Base-by-base conservation (phyloP, 1,140 invertebrate species). In the Stegodyphus mimosarum region DNA sequence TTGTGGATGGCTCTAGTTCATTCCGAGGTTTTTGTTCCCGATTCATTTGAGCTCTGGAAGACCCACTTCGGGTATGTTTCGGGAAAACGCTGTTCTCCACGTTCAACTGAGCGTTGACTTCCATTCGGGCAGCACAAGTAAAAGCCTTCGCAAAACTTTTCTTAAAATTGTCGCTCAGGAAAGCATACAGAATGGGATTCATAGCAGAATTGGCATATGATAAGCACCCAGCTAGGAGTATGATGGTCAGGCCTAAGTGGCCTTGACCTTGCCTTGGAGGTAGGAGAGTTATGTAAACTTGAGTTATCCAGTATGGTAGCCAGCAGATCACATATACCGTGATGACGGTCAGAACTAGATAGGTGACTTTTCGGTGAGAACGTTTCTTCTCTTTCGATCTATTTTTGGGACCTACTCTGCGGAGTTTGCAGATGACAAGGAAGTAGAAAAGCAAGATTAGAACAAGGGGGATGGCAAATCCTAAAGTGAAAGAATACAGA, bases 121-220 rank as follows among this genome's bases (percentile, higher is more conserved):
- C 96, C 74, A 87, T 88, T 15, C 88, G 83, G n/a, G 88, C 88
- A n/a, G 89, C 89, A 84, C 92, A 92, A 49, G 90, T 91, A 87
- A 92, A 92, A 6, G 92, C 97, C 90, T 98, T 98, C 84, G 96
- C 91, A 89, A 98, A 98, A 89, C 96, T 97, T 91, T 98, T 98
- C 90, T 97, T 97, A 90, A 98, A 98, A 89, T 98, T 98, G 88
- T 98, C 96, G 87, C 95, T 96, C 0, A 98, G 92, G 88, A 98
- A 98, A 1, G 98, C 97, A 90, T 99, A 99, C 0, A 99, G 92
- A 73, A 99, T 97, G 7, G 98, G 98, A 91, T 99, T 99, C 91
- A 99, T 95, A 2, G 97, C 98, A 7, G 96, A 98, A 90, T 99
- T 99, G 81, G 96, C 96, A 90, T 99, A 99, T 80, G 95, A 96